Evolutionary conservation across 2,888 invertebrate genomes (phyloP), one percentile per base, ranked within the genome.

Genomic region (Choristoneura rosaceana): DNA sequence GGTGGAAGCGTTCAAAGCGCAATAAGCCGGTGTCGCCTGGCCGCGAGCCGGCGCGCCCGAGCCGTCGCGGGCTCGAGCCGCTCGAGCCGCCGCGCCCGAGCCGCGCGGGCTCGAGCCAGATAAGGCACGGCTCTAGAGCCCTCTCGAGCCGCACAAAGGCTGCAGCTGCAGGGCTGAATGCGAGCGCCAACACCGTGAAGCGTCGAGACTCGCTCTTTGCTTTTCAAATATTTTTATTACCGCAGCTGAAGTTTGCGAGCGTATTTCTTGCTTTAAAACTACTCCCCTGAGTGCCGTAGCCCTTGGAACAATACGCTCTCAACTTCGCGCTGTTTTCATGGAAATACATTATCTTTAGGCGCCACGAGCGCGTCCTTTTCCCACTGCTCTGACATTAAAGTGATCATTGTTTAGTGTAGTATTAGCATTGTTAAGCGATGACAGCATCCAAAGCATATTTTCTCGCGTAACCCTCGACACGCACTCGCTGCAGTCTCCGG

Each of bases 41-140:
- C 55, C 17, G 55, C 60, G 52, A 50, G 58, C 62, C 55, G 43
- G 43, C 1, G 50, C 14, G 25, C 12, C 2, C 45, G 65, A 38
- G 66, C 66, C 50, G 67, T 67, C 43, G 34, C 58, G 33, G 17
- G 38, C 38, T 4, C 47, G 47, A 43, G 64, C 64, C 43, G 71
- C 67, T 41, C 58, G 66, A 45, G 34, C 61, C 34, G 50, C 4
- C 12, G 60, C 65, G 17, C 12, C 10, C 47, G 65, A 38, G 67
- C 66, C 50, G 71, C 67, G 17, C 59, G 33, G 17, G 17, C 43
- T 43, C 65, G 70, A 52, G 70, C 65, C 67, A 55, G 67, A 71
- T 71, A 68, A 71, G 67, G 62, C 71, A 63, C 68, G 71, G 71
- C 68, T 73, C 63, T 63, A 68, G 71, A 63, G 63, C 71, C 59